Evolutionary conservation across 2,888 invertebrate genomes (phyloP), one percentile per base, ranked within the genome.

Genomic region (Schizaphis graminum): DNA sequence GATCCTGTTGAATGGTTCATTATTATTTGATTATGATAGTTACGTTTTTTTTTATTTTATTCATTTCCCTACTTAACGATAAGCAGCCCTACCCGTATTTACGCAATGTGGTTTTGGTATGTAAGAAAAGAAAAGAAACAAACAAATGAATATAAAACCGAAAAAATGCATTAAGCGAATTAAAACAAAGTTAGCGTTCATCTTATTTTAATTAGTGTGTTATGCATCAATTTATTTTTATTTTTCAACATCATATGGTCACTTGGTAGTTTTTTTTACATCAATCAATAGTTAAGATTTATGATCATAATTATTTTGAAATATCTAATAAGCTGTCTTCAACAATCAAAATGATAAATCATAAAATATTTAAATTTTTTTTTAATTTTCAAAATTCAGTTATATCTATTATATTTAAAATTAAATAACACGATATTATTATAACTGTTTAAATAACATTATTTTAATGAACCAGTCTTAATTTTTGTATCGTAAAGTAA

Each of bases 11-110:
- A 85, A 91, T 91, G 44, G 86, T 47, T 91, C n/a, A 44, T 57
- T 57, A 57, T 77, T 84, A 56, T 84, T 84, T 21, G 53, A 91
- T 91, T 53, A 91, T 91, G 24, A 77, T 47, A 90, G 47, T 44
- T 26, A 10, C 24, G 10, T 90, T 44, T 90, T 47, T n/a, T n/a
- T 53, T 77, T 41, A 26, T 89, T 90, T 44, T 89, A 89, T 89
- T 61, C 13, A 28, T 89, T 77, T 67, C 61, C 11, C 21, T 8
- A 44, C 56, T 16, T 89, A 10, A 61, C 3, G 28, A 61, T 35
- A 3, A n/a, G 35, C 7, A 77, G 77, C 77, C 77, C 21, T 35
- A 77, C 77, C 77, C 77, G 35, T 77, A 77, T 77, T 77, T 41
- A 57, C 57, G 41, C 57, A 67, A 90, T 67, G 61, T 90, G 26